Conservation (phyloP, 2,797 vertebrate genomes). For the Rhinophrynus dorsalis region DNA sequence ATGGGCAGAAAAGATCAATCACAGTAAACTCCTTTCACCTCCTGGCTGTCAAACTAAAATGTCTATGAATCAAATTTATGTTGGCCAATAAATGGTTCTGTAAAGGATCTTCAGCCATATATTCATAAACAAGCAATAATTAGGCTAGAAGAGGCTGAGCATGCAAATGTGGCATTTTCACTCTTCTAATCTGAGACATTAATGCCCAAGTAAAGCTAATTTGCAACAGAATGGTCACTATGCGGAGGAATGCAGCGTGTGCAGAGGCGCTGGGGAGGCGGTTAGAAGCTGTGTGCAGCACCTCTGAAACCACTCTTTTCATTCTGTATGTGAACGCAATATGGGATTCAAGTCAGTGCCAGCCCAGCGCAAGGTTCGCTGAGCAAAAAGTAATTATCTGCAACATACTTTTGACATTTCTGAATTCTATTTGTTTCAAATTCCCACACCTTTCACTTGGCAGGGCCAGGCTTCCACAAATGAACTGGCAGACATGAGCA, state of each 20-base stretch:
- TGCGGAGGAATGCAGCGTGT: background rate
- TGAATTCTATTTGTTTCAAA: slow-evolving; percentile 34
- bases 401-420: slow-evolving; percentile 41
- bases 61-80: background rate
- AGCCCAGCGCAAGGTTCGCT: slow-evolving; percentile 18
- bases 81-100: background rate
- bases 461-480: slow-evolving; percentile 11
- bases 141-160: background rate
- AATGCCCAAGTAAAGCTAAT: background rate
- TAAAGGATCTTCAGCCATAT: background rate
- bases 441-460: slow-evolving; percentile 28
- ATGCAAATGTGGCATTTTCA: background rate
- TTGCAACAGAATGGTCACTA: background rate
- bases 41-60: background rate
- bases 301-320: slow-evolving; percentile 8
- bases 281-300: background rate
- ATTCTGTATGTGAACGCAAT: slow-evolving; percentile 11
- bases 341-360: slow-evolving; percentile 12
- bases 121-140: background rate
- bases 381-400: slow-evolving; percentile 43
- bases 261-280: background rate
- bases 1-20: too few species aligned
- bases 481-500: background rate
- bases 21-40: too few species aligned
- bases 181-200: background rate